phyloP scores from a whole-genome alignment of 2,888 invertebrate species.

The Ferrisia virgata region DNA sequence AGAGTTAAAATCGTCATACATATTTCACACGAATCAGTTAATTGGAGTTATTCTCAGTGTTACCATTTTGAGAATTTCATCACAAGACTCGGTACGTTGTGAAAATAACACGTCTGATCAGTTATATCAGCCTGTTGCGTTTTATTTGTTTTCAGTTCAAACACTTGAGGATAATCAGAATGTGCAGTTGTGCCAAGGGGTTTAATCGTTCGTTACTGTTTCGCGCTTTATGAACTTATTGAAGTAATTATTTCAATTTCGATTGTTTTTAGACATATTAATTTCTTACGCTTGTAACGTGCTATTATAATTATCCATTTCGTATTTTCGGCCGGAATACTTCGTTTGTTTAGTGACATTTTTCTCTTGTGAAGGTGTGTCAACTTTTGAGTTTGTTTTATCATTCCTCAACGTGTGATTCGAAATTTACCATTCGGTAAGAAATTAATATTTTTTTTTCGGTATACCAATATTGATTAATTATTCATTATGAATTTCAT shows the following conservation, averaged over 20 bases:
- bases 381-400: neutral
- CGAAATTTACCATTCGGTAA: neutral
- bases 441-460: too few species aligned
- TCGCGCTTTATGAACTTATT: neutral
- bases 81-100: neutral
- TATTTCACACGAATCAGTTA: neutral
- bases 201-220: neutral
- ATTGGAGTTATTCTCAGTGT: neutral
- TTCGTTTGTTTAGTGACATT: neutral
- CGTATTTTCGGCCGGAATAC: neutral
- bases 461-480: too few species aligned
- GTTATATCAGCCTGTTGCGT: neutral
- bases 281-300: neutral
- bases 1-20: neutral
- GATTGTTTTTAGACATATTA: neutral
- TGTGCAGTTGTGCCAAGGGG: neutral
- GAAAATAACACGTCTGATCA: neutral
- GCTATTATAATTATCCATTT: neutral
- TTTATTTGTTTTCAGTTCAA: neutral
- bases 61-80: neutral
- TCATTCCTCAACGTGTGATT: neutral
- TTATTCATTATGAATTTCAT: too few species aligned
- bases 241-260: neutral
- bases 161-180: neutral
- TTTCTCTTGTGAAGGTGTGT: neutral